Evolutionary conservation across 2,113 vertebrate species (phyloP).

Genomic region (Petroica traversi): DNA sequence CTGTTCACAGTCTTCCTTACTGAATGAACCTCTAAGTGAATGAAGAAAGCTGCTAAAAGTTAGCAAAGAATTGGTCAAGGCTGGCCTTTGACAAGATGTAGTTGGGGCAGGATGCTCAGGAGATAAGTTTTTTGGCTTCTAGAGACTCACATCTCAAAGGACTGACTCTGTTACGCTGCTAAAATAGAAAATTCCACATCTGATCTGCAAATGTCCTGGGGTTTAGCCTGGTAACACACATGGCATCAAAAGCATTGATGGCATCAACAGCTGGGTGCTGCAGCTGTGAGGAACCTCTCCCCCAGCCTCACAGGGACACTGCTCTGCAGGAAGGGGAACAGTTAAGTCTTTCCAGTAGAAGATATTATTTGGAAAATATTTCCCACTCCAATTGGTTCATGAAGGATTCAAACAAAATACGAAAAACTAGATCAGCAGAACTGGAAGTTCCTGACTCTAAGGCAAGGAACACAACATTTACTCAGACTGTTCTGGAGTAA

Average conservation of each 20-base stretch:
- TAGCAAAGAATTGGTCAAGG: neutral
- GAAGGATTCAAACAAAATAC: neutral
- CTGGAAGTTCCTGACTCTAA: neutral
- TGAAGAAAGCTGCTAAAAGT: neutral
- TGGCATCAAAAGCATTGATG: neutral
- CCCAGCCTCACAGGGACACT: neutral
- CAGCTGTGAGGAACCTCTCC: neutral
- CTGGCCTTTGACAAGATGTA: neutral
- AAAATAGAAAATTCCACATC: neutral
- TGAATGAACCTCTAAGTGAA: neutral
- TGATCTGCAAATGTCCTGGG: neutral
- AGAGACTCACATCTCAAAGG: neutral
- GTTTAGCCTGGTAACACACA: neutral
- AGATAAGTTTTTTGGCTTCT: fast-evolving
- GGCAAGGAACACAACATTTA: neutral
- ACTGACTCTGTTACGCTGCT: neutral
- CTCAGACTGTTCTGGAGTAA: neutral
- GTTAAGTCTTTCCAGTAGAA: neutral
- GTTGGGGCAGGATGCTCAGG: neutral
- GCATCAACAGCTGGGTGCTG: neutral
- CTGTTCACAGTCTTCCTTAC: neutral
- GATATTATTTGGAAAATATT: neutral
- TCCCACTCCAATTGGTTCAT: neutral
- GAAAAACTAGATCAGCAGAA: neutral
- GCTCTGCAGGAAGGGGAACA: neutral